phyloP scores from a whole-genome alignment of 2,888 invertebrate species.

The Ptycholaimellus sp. region DNA sequence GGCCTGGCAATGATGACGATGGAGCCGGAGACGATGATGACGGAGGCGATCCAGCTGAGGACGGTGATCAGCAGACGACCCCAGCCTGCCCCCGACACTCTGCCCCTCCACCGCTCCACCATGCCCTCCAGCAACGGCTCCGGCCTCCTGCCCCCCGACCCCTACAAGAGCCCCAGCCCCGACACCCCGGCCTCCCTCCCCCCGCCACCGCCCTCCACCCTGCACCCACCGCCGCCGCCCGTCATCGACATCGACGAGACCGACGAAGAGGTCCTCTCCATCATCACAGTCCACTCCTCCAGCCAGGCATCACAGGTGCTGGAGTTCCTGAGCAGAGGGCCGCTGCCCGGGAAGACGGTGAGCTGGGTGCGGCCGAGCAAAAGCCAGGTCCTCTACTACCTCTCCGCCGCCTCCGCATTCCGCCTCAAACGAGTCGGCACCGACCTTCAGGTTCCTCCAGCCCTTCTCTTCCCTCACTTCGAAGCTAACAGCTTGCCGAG shows the following conservation, averaged over 20 bases:
- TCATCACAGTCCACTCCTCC: no score
- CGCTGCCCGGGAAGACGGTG: not conserved
- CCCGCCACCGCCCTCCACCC: not conserved
- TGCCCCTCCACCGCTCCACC: no score
- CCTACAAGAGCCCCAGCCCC: not conserved
- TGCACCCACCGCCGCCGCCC: not conserved
- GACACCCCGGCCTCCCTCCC: not conserved
- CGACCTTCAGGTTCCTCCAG: conserved; percentile 2
- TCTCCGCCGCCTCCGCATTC: conserved; percentile 3
- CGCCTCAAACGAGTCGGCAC: not conserved
- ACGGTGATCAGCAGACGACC: no score
- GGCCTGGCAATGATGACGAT: no score
- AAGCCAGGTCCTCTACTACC: conserved; percentile 4
- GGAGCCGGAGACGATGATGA: no score
- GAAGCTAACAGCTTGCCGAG: no score
- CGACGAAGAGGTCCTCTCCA: not conserved
- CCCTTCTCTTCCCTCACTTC: no score
- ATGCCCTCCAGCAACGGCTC: not conserved
- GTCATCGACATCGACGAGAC: not conserved
- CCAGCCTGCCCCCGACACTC: no score
- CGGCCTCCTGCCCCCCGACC: not conserved
- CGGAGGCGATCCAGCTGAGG: no score
- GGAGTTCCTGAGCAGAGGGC: not conserved
- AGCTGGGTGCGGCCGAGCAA: not conserved
- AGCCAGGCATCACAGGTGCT: no score